Percentiles rank a stretch among this genome's conserved stretches.
These are phyloP conservation scores for Sebastes melanostomus DNA, from an alignment of 2,797 vertebrate species.

Conservation along the genomic window DNA sequence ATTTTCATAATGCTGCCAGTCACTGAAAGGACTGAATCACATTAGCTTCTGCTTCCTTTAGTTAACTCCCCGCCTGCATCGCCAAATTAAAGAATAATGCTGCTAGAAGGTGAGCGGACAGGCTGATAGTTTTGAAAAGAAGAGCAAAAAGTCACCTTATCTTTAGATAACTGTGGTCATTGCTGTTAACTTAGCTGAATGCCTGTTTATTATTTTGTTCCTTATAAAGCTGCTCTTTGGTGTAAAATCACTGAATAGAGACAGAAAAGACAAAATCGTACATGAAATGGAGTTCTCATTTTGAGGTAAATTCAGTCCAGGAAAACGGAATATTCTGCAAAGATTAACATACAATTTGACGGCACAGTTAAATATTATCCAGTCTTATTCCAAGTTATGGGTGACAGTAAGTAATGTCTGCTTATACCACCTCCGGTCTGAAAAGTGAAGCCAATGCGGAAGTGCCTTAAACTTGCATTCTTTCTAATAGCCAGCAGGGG, in stretches of 20 bases:
- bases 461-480: too few relatives aligned
- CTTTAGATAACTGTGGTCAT: constrained; percentile 25
- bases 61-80: constrained; percentile 36
- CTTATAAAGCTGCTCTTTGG: constrained; percentile 20
- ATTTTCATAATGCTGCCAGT: constrained; percentile 58
- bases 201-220: constrained; percentile 38
- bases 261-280: not conserved
- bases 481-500: too few relatives aligned
- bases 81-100: constrained; percentile 60
- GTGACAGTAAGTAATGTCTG: not conserved
- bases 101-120: constrained; percentile 55
- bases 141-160: constrained; percentile 17
- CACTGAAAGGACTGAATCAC: constrained; percentile 57
- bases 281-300: not conserved
- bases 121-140: constrained; percentile 37
- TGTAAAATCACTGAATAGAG: constrained; percentile 22
- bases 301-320: not conserved
- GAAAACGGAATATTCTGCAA: not conserved
- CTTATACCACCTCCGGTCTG: not conserved
- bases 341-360: not conserved
- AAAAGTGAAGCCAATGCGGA: too few relatives aligned
- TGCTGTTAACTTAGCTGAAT: constrained; percentile 26
- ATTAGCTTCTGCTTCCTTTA: constrained; percentile 52
- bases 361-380: not conserved
- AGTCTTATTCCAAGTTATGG: not conserved